Conservation (phyloP, 2,797 vertebrate species). For the Bucorvus abyssinicus region DNA sequence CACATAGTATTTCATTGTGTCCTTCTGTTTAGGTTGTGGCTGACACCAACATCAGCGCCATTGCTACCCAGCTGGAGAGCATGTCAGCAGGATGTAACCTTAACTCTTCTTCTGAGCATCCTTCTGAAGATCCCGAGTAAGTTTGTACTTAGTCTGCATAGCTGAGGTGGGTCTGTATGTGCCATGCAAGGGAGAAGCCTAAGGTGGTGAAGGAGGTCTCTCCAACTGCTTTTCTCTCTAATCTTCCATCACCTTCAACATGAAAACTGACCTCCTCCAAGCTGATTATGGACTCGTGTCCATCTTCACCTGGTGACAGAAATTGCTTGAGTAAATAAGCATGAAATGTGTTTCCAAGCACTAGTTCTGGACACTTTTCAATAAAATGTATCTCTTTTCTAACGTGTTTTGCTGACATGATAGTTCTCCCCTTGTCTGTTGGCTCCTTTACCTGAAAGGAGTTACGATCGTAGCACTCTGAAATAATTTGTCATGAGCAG, state of each 20-base stretch:
- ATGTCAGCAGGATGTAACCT: constrained; percentile 77
- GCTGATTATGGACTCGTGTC: neutral
- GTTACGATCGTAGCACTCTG: neutral
- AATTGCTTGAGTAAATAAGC: neutral
- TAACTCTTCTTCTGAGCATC: constrained; percentile 70
- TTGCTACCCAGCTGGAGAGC: constrained; percentile 89
- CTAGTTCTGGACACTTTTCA: neutral
- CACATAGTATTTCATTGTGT: neutral
- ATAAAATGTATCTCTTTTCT: neutral
- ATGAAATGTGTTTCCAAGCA: neutral
- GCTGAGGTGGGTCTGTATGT: neutral
- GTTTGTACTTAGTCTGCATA: constrained; percentile 34
- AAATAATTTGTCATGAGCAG: neutral
- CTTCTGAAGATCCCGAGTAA: constrained; percentile 83
- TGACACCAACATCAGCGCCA: constrained; percentile 92
- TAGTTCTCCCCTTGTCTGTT: neutral
- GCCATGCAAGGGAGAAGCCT: neutral
- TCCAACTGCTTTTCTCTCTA: neutral
- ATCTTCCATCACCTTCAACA: neutral
- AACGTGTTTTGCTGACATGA: neutral
- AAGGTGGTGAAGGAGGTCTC: neutral
- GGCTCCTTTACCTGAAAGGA: neutral
- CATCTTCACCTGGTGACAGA: neutral
- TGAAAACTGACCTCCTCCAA: neutral
- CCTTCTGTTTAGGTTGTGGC: constrained; percentile 82